Evolutionary conservation across 1,140 invertebrate species (phyloP).

Genomic region (Dreissena polymorpha): DNA sequence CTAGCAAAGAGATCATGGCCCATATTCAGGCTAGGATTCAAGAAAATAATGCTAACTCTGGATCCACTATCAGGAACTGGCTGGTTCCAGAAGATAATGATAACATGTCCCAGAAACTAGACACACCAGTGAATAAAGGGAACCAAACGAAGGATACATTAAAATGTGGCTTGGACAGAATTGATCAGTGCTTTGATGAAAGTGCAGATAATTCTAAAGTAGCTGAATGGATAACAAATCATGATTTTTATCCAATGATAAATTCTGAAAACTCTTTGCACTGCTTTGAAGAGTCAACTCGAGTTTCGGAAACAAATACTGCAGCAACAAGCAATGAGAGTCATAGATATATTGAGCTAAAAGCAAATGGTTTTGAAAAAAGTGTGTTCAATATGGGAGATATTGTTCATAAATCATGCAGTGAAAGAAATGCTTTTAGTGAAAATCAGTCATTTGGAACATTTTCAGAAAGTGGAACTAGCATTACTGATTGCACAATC

Average conservation of each 20-base stretch:
- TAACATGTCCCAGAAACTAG: neutral
- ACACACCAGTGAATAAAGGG: slow-evolving; percentile 13
- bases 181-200: neutral
- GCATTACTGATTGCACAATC: slow-evolving; percentile 39
- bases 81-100: slow-evolving; percentile 38
- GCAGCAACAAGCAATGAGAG: neutral
- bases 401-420: slow-evolving; percentile 17
- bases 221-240: slow-evolving; percentile 39
- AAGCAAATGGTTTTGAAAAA: slow-evolving; percentile 7
- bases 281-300: neutral
- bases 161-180: too few relatives aligned
- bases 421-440: slow-evolving; percentile 16
- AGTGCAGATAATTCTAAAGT: slow-evolving; percentile 41
- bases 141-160: neutral
- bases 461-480: slow-evolving; percentile 40
- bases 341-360: neutral
- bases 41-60: slow-evolving; percentile 17
- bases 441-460: neutral
- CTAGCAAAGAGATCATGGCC: slow-evolving; percentile 6
- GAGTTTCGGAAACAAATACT: neutral
- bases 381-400: neutral
- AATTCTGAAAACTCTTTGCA: neutral
- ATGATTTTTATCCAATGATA: slow-evolving; percentile 7
- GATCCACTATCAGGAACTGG: slow-evolving; percentile 50
- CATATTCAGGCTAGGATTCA: slow-evolving; percentile 5